These are phyloP conservation scores for Ranitomeya imitator DNA, from an alignment of 2,113 vertebrate species.

Conservation along the genomic window DNA sequence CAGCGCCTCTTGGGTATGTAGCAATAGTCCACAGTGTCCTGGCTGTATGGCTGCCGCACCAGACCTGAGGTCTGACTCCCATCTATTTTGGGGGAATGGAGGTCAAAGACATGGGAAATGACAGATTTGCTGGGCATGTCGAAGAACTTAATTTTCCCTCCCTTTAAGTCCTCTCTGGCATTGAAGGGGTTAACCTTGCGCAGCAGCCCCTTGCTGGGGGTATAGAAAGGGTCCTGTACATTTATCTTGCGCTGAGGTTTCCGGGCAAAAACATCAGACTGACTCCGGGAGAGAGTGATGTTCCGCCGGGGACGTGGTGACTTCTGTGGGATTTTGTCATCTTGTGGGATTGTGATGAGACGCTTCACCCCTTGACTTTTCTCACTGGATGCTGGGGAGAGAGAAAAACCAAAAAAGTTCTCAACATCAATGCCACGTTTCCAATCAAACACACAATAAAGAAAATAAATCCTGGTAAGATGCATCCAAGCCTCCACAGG, in stretches of 20 bases:
- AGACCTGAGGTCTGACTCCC: constrained; percentile 65
- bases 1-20: constrained; percentile 80
- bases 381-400: constrained; percentile 74
- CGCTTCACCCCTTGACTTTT: constrained; percentile 88
- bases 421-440: not conserved
- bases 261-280: constrained; percentile 92
- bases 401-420: constrained; percentile 35
- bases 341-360: constrained; percentile 79
- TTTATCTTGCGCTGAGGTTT: constrained; percentile 85
- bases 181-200: constrained; percentile 94
- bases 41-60: constrained; percentile 55
- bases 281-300: constrained; percentile 94
- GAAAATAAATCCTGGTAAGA: no score
- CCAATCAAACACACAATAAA: no score
- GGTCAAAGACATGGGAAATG: constrained; percentile 92
- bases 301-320: constrained; percentile 89
- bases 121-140: constrained; percentile 96
- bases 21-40: constrained; percentile 74
- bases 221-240: constrained; percentile 90
- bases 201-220: constrained; percentile 70
- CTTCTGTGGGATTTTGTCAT: constrained; percentile 91
- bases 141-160: constrained; percentile 94
- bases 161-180: constrained; percentile 92
- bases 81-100: constrained; percentile 82
- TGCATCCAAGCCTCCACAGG: no score